phyloP scores from a whole-genome alignment of 1,140 invertebrate genomes.

The Meteorus sp. region DNA sequence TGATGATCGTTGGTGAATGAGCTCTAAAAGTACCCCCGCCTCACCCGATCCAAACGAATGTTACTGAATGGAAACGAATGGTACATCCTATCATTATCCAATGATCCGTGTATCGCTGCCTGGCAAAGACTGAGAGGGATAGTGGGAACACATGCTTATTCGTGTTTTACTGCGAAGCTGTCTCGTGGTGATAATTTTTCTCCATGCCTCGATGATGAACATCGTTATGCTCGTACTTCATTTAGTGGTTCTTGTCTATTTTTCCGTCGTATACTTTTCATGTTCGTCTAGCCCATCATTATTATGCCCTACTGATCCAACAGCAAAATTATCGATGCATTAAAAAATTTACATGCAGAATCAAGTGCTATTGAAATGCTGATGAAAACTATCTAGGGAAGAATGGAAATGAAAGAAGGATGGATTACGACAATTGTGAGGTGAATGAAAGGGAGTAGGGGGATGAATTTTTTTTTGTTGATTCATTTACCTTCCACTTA shows the following conservation, averaged over 20 bases:
- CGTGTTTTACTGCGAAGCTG: no score
- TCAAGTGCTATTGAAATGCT: slow-evolving; percentile 13
- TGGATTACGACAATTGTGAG: background rate
- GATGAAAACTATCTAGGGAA: background rate
- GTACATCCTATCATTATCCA: slow-evolving; percentile 48
- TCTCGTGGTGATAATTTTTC: no score
- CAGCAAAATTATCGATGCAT: slow-evolving; percentile 19
- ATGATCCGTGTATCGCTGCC: slow-evolving; percentile 36
- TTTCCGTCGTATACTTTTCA: slow-evolving; percentile 1
- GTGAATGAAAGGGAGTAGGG: background rate
- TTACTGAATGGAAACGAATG: slow-evolving; percentile 40
- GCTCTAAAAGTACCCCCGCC: slow-evolving; percentile 7
- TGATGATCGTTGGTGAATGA: slow-evolving; percentile 1
- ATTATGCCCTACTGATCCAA: slow-evolving; percentile 3
- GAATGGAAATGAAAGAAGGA: background rate
- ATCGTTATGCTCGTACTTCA: background rate
- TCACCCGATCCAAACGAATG: no score
- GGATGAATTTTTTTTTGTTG: background rate
- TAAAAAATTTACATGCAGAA: slow-evolving; percentile 24
- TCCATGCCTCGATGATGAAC: no score
- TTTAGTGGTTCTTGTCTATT: background rate
- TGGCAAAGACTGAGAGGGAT: slow-evolving; percentile 29
- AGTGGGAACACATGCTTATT: slow-evolving; percentile 14
- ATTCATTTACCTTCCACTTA: background rate
- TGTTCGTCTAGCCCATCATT: background rate